phyloP scores from a whole-genome alignment of 2,113 vertebrate species.

The Cheilinus undulatus region DNA sequence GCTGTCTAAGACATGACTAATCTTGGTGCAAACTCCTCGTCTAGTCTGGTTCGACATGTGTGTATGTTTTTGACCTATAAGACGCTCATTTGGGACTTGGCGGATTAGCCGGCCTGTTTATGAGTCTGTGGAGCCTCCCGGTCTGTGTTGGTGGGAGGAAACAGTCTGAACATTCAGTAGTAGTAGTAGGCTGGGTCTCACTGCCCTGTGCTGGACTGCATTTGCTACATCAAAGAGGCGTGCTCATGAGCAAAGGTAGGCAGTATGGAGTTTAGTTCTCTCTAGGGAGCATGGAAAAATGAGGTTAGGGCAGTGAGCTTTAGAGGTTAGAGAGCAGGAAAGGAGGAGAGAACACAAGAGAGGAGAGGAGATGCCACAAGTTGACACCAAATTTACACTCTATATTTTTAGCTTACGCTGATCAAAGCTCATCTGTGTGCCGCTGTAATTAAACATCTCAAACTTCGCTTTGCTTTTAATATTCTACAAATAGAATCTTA shows the following conservation, averaged over 20 bases:
- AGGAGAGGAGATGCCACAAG: conserved; percentile 22
- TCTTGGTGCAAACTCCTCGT: conserved; percentile 47
- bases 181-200: conserved; percentile 45
- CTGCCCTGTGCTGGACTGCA: conserved; percentile 51
- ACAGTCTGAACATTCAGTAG: conserved; percentile 20
- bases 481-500: conserved; percentile 52
- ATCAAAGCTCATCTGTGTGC: conserved; percentile 45
- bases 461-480: conserved; percentile 24
- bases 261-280: conserved; percentile 56
- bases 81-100: conserved; percentile 1
- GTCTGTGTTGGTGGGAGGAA: conserved; percentile 55
- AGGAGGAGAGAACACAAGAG: not conserved
- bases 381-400: conserved; percentile 11
- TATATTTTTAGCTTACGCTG: conserved; percentile 46
- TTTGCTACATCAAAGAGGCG: conserved; percentile 65
- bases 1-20: conserved; percentile 69
- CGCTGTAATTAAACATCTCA: conserved; percentile 52
- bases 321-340: conserved; percentile 16
- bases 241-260: conserved; percentile 42
- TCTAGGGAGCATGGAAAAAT: conserved; percentile 55
- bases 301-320: conserved; percentile 42
- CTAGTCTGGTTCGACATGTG: conserved; percentile 43
- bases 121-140: conserved; percentile 35
- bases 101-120: conserved; percentile 35
- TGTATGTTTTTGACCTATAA: conserved; percentile 29